These are phyloP conservation scores for Chaetorhynchus papuensis DNA, from an alignment of 2,113 vertebrate genomes.

Conservation along the genomic window DNA sequence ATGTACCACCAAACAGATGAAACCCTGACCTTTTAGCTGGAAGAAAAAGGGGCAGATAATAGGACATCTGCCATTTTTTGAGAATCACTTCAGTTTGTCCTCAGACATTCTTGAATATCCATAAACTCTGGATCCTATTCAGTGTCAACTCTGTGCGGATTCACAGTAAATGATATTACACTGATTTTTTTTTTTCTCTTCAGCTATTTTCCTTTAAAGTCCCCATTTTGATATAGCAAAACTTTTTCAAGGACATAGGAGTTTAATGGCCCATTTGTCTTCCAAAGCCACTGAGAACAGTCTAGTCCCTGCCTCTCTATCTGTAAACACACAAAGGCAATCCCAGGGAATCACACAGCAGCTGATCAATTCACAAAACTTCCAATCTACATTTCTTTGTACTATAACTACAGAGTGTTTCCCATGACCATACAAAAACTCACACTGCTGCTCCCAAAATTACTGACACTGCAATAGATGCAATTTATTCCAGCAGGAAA, in stretches of 20 bases:
- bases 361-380: not conserved
- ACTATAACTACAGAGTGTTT: not conserved
- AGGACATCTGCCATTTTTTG: not conserved
- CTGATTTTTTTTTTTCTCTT: not conserved
- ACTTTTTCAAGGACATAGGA: not conserved
- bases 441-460: not conserved
- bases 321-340: not conserved
- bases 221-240: not conserved
- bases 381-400: not conserved
- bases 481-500: not conserved
- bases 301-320: not conserved
- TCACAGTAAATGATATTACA: not conserved
- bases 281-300: not conserved
- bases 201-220: not conserved
- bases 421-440: not conserved
- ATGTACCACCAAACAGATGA: not conserved
- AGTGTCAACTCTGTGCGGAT: not conserved
- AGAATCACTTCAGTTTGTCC: not conserved
- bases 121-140: not conserved
- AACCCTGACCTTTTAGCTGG: not conserved
- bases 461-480: not conserved
- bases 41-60: not conserved
- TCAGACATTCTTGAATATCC: not conserved
- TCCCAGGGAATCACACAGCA: not conserved
- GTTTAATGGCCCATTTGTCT: not conserved